Percentiles rank a stretch among this genome's conserved stretches.
phyloP scores from a whole-genome alignment of 2,797 vertebrate species.

The Neosilurus hyrtlii region DNA sequence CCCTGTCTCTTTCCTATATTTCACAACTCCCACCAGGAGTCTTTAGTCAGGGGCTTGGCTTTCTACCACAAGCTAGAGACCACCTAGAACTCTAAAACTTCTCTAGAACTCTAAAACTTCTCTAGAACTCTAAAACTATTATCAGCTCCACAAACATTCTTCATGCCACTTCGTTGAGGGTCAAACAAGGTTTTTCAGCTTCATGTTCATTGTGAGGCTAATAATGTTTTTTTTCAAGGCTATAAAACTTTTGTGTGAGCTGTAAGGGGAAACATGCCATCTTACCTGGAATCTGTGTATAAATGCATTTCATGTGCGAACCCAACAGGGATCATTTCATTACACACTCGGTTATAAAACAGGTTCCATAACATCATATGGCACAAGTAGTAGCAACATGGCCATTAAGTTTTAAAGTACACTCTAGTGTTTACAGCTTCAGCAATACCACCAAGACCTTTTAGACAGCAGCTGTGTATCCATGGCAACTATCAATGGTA shows the following conservation, averaged over 20 bases:
- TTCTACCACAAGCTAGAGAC: not conserved
- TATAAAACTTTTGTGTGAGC: not conserved
- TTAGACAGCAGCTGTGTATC: slow-evolving; percentile 70
- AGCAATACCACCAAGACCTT: slow-evolving; percentile 30
- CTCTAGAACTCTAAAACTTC: not conserved
- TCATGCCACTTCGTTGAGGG: not conserved
- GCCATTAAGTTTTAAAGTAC: slow-evolving; percentile 16
- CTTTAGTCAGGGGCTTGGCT: not conserved
- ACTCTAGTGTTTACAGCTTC: slow-evolving; percentile 36
- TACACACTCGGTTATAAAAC: slow-evolving; percentile 5
- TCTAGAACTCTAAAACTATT: too few species aligned
- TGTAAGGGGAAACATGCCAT: not conserved
- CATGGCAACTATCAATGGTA: slow-evolving; percentile 85
- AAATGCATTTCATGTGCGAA: not conserved
- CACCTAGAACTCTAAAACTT: not conserved
- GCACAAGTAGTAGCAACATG: slow-evolving; percentile 12
- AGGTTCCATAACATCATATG: slow-evolving; percentile 13
- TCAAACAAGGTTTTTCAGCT: not conserved
- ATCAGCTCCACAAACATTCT: not conserved
- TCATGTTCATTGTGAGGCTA: not conserved
- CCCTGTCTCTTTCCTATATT: not conserved
- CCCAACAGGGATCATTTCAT: slow-evolving; percentile 10
- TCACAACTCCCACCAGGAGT: not conserved
- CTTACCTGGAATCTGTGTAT: slow-evolving; percentile 8
- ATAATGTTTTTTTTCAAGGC: not conserved